Conservation (phyloP, 2,113 vertebrate genomes). For the Coregonus clupeaformis region DNA sequence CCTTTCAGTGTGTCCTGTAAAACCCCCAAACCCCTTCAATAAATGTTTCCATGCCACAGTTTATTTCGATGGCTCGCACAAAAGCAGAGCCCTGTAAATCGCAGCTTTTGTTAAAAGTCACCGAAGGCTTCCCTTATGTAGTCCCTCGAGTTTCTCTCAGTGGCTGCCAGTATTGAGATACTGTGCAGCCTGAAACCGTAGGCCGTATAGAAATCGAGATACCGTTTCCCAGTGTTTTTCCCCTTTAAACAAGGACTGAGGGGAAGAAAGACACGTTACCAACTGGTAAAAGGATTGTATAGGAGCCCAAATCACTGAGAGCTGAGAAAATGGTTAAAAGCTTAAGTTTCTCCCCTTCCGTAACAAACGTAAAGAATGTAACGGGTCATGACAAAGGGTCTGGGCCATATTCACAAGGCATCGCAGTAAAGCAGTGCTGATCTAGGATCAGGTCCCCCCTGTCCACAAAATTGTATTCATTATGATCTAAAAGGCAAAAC, state of each 20-base stretch:
- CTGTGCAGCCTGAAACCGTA: too few species aligned
- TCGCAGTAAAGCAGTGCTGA: too few species aligned
- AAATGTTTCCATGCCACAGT: constrained; percentile 62
- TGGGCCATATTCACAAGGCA: background rate
- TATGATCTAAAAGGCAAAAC: too few species aligned
- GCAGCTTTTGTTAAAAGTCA: constrained; percentile 57
- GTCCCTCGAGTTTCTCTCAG: constrained; percentile 38
- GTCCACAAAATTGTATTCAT: too few species aligned
- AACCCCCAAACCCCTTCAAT: constrained; percentile 54
- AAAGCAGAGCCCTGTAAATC: constrained; percentile 55
- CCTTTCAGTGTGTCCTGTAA: constrained; percentile 66
- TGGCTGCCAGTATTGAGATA: constrained; percentile 21
- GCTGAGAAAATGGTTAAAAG: constrained; percentile 42
- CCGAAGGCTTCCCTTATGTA: constrained; percentile 2
- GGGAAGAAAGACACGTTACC: constrained; percentile 35
- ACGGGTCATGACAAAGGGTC: constrained; percentile 56
- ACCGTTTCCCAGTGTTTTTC: constrained; percentile 24
- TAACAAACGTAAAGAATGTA: constrained; percentile 69
- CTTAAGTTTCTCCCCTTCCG: constrained; percentile 8
- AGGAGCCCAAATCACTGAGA: constrained; percentile 48
- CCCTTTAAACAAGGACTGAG: background rate
- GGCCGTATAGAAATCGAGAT: constrained; percentile 53
- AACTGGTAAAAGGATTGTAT: constrained; percentile 45
- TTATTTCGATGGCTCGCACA: constrained; percentile 56
- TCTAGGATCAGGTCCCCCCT: too few species aligned